Base-by-base conservation (phyloP, 1,140 invertebrate genomes). In the Phortica variegata region DNA sequence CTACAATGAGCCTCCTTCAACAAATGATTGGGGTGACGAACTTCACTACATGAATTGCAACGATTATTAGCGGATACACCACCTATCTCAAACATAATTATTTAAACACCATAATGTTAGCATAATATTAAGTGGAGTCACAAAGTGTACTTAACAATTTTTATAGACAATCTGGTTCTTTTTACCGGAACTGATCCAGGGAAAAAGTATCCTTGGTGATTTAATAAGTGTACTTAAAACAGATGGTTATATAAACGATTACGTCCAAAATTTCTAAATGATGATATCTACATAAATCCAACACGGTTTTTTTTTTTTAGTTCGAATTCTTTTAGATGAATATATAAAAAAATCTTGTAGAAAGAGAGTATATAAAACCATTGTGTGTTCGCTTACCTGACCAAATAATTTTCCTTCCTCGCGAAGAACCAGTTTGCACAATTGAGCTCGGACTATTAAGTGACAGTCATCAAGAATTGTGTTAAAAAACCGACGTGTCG, bases 401-500 rank as follows among this genome's bases (percentile, higher is more conserved):
- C 82, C 80, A 77, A 98, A 99, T 1, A 99, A 80, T 69, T 90
- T 89, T 31, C 96, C 96, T 70, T 98, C 95, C 7, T 83, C 79
- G 53, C 92, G 79, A 44, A 83, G 78, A 12, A 84, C 69, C 9
- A 98, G 79, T 51, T 85, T 80, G 3, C 92, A 90, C 33, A 98
- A 76, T 55, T 89, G 84, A 73, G 93, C 95, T 34, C 89, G 84
- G 1, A 96, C 93, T 12, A 99, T 88, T 2, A 98, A 77, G 76
- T 99, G 95, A 56, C 88, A 87, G 77, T 97, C 93, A 78, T 98
- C 95, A 66, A 99, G 81, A 0, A 99, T 85, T 0, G 90, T 90
- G 77, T 98, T 97, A 74, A 99, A 96, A 78, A 98, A 99, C 39
- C 97, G 82, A 41, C 97, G 82, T 1, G 96, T 98, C 1, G 95